A percentile compares a stretch with the other conserved stretches of the same genome.
These are phyloP conservation scores for Hyperoodon ampullatus DNA, from an alignment of 2,113 vertebrate genomes.

Conservation along the genomic window DNA sequence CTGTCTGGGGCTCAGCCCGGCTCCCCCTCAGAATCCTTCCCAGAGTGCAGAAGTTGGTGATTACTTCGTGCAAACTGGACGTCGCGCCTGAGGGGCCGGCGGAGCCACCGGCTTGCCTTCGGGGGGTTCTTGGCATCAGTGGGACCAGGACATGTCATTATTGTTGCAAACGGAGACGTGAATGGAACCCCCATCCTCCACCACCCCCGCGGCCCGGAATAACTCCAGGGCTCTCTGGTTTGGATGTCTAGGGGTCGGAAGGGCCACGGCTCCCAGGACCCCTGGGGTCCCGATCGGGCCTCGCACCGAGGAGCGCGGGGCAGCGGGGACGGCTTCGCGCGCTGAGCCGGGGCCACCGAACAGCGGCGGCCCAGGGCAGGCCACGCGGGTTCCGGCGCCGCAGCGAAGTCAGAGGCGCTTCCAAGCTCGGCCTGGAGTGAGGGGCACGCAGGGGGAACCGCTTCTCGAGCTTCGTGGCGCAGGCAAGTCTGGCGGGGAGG, in stretches of 20 bases:
- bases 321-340: no score
- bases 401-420: not conserved
- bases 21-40: not conserved
- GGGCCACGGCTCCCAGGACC: not conserved
- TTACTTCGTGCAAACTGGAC: not conserved
- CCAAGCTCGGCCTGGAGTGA: not conserved
- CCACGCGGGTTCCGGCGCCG: not conserved
- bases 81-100: not conserved
- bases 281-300: no score
- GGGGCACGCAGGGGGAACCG: not conserved
- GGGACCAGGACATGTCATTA: no score
- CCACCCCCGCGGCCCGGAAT: not conserved
- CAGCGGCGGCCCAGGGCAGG: not conserved
- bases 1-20: not conserved
- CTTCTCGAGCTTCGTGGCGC: not conserved
- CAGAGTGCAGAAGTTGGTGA: not conserved
- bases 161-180: conserved; percentile 25
- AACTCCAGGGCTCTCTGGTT: not conserved
- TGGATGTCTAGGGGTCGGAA: not conserved
- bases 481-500: conserved; percentile 33
- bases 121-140: not conserved
- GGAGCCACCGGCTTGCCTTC: not conserved
- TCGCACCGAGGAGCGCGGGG: not conserved
- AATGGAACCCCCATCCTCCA: not conserved
- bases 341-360: not conserved